Percentiles rank a stretch among this genome's conserved stretches.
These are phyloP conservation scores for Acronicta aceris DNA, from an alignment of 2,888 invertebrate genomes.

Conservation along the genomic window DNA sequence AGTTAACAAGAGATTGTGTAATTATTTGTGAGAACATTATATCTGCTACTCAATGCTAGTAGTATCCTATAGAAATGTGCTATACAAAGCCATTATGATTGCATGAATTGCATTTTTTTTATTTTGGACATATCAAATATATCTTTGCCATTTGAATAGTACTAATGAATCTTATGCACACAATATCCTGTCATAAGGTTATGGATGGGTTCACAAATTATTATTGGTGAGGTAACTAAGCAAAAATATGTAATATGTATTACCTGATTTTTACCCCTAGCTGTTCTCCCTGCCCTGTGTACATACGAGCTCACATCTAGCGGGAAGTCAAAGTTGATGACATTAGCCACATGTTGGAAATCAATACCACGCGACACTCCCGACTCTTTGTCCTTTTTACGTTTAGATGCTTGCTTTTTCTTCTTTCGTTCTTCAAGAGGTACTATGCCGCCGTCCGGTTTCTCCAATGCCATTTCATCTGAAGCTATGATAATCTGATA, in stretches of 20 bases:
- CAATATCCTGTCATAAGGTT: too few relatives aligned
- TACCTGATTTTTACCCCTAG: conserved; percentile 95
- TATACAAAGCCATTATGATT: too few relatives aligned
- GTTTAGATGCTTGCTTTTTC: conserved; percentile 83
- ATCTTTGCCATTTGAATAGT: too few relatives aligned
- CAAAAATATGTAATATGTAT: neutral
- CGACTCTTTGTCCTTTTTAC: conserved; percentile 96
- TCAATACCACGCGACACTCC: conserved; percentile 99
- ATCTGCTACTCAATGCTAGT: too few relatives aligned
- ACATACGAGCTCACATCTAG: conserved; percentile 96
- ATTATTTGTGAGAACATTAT: too few relatives aligned
- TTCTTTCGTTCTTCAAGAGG: conserved; percentile 80
- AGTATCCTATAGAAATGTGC: too few relatives aligned
- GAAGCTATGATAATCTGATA: conserved; percentile 99
- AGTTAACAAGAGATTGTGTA: too few relatives aligned
- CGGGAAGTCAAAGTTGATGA: conserved; percentile 99
- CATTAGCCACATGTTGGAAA: conserved; percentile 98
- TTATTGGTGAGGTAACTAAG: too few relatives aligned
- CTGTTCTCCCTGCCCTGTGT: conserved; percentile 98
- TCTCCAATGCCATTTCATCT: conserved; percentile 96
- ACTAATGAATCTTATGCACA: too few relatives aligned
- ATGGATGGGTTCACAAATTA: too few relatives aligned
- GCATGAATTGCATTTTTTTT: too few relatives aligned
- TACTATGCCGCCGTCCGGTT: conserved; percentile 89
- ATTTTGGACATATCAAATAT: too few relatives aligned